phyloP scores from a whole-genome alignment of 1,140 invertebrate genomes.

The Araneus ventricosus region DNA sequence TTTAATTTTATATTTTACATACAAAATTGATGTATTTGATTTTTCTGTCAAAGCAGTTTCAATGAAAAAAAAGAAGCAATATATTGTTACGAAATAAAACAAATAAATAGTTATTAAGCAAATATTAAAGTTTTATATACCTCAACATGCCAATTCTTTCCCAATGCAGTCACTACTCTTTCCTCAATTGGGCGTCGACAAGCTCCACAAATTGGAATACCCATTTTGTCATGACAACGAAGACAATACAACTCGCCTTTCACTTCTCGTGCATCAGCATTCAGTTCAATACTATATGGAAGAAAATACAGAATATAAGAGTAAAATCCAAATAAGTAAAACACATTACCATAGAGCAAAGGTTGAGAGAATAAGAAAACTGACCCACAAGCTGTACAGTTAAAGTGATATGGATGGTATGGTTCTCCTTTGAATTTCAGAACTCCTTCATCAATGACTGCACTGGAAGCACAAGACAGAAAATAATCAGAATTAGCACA shows the following conservation, averaged over 20 bases:
- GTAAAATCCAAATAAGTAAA: neutral
- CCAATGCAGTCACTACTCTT: constrained; percentile 96
- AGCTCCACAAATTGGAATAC: constrained; percentile 95
- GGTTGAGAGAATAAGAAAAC: constrained; percentile 28
- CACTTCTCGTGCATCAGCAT: constrained; percentile 95
- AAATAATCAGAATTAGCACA: no score
- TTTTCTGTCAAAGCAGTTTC: neutral
- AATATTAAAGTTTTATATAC: constrained; percentile 77
- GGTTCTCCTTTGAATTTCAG: constrained; percentile 97
- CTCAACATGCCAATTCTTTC: constrained; percentile 99
- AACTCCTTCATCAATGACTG: constrained; percentile 97
- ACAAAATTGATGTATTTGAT: no score
- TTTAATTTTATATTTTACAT: no score
- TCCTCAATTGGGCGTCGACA: constrained; percentile 98
- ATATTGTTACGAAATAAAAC: neutral
- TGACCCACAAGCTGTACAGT: constrained; percentile 93
- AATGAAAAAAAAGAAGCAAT: neutral
- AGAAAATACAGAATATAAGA: no score
- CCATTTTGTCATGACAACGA: constrained; percentile 99
- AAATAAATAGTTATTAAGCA: neutral
- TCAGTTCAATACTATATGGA: constrained; percentile 82
- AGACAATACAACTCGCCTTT: constrained; percentile 98
- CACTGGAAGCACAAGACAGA: constrained; percentile 82
- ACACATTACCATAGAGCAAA: neutral
- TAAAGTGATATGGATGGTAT: constrained; percentile 99